Evolutionary conservation across 2,113 vertebrate genomes (phyloP).

Genomic region (Labrus mixtus): DNA sequence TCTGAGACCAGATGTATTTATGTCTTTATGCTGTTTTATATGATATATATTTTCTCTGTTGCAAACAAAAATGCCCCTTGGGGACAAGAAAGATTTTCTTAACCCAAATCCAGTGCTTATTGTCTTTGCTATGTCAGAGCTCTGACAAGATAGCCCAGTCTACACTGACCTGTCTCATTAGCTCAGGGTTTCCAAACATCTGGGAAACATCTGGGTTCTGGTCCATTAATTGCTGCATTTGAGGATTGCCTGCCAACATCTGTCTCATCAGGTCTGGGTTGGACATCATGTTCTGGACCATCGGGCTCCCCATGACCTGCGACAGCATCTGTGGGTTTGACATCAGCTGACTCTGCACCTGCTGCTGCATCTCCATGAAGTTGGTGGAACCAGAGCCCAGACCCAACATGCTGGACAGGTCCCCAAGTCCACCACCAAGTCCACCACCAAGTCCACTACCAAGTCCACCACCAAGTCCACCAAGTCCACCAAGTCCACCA

Average conservation of each 20-base stretch:
- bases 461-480: no score
- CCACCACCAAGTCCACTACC: no score
- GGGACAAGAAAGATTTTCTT: no score
- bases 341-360: slow-evolving; percentile 99
- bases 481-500: no score
- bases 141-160: no score
- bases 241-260: slow-evolving; percentile 98
- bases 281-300: slow-evolving; percentile 99
- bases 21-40: no score
- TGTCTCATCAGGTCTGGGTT: slow-evolving; percentile 97
- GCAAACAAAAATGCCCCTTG: no score
- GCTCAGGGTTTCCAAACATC: slow-evolving; percentile 99
- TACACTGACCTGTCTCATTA: slow-evolving; percentile 94
- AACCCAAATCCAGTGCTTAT: no score
- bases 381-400: slow-evolving; percentile 96
- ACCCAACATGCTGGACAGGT: slow-evolving; percentile 90
- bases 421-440: slow-evolving; percentile 78
- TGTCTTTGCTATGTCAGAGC: no score
- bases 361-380: slow-evolving; percentile 99
- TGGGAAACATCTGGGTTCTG: slow-evolving; percentile 98
- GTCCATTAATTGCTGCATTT: slow-evolving; percentile 99
- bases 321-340: slow-evolving; percentile 99
- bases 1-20: no score
- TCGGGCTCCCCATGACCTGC: slow-evolving; percentile 99
- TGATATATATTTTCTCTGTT: no score